Evolutionary conservation across 1,140 invertebrate species (phyloP), one percentile per base, ranked within the genome.

Genomic region (Euwallacea similis): DNA sequence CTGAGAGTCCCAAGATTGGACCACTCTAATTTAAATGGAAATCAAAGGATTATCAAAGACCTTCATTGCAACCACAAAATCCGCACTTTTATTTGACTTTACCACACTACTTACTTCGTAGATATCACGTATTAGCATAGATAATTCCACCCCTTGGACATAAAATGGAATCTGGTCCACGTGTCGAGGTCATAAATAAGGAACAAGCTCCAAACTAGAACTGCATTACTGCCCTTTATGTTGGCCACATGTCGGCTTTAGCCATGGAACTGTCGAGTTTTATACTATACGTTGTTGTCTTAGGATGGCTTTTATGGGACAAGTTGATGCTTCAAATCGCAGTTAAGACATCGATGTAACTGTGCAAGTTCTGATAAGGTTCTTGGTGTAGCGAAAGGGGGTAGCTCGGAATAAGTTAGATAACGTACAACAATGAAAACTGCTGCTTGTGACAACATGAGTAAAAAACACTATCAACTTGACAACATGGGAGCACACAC

Each of bases 21-120:
- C 2, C 46, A 13, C 7, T 16, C 15, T 3, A 13, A 56, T 56
- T 56, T 56, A 33, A 33, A 33, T 33, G 21, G 4, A 33, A 33
- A 33, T 33, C 21, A 33, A 33, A 33, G 1, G 21, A 13, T 56
- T 56, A 9, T 56, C 8, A 13, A 56, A 16, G 16, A 56, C 11
- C 8, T 56, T 8, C 8, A 8, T n/a, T n/a, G 43, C 53, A 65
- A 65, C 44, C 62, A n/a, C 44, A 16, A 65, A 65, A 65, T 53
- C 63, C 41, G 50, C 46, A 65, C 50, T 65, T 65, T 65, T 65
- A 65, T 65, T 54, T 65, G 63, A 21, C n/a, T 65, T 53, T 54
- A 11, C 46, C 46, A 11, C 63, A 65, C 61, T 46, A 63, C 46
- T 65, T 65, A 65, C 54, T 50, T 65, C 6, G 2, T 44, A 63